Evolutionary conservation across 2,888 invertebrate genomes (phyloP), one percentile per base, ranked within the genome.

Genomic region (Hartigia nigra): DNA sequence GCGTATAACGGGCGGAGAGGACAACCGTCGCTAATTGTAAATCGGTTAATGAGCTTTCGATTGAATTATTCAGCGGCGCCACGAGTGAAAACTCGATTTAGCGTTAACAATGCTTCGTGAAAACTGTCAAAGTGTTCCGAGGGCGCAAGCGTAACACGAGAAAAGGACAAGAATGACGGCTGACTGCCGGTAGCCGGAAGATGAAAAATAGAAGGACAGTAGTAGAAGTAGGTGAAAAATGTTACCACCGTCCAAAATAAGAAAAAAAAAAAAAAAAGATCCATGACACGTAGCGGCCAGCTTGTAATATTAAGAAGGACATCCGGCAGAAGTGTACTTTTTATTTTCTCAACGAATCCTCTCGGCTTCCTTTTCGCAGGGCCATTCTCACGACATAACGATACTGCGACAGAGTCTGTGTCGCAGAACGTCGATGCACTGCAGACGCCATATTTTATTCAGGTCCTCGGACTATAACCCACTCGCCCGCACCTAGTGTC

Each of bases 391-490:
- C 74, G 82, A 82, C 83, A 84, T 86, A 88, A 88, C 86, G 87
- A 84, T 81, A 84, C 86, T 86, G 87, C 87, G 86, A 85, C 84
- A 85, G 82, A 79, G 82, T 81, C 84, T 84, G 84, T 84, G 86
- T 85, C 86, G 86, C 85, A 87, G 84, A 84, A 85, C 85, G 85
- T 84, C 84, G 81, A 86, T 86, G 85, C 87, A 86, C 88, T 87
- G 87, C 87, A 86, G 87, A 81, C 84, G 81, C 84, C 81, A 88
- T 89, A 87, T 89, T 87, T 90, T 89, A 90, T 89, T 89, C 89
- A 88, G 83, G 80, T 81, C 81, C 82, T 80, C 80, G 81, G 81
- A 82, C 78, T 80, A 82, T 80, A 82, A 81, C 78, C 72, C 77
- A 39, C 55, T 55, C 55, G n/a, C 2, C 55, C 55, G 55, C 55